Conservation (phyloP, 2,113 vertebrate species). For the Chloebia gouldiae region DNA sequence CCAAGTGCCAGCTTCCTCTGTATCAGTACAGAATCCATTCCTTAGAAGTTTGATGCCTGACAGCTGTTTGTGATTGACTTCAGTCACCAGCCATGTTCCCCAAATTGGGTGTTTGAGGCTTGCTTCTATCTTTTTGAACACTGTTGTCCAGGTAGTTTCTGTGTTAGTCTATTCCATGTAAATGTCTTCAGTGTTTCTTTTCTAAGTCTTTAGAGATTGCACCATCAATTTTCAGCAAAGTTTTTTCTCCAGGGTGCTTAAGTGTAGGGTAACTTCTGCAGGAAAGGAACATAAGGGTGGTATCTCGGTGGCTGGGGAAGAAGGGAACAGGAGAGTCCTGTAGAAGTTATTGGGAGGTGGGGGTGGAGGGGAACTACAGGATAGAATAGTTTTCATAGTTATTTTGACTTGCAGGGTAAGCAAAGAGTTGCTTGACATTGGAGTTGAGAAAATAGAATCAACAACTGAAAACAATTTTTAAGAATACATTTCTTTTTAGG, state of each 20-base stretch:
- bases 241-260: not conserved
- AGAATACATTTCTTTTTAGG: not conserved
- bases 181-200: not conserved
- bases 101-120: accelerated
- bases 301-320: not conserved
- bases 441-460: not conserved
- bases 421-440: not conserved
- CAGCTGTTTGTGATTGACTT: not conserved
- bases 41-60: not conserved
- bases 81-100: accelerated
- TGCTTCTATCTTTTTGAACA: not conserved
- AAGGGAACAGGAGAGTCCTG: not conserved
- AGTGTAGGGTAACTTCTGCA: not conserved
- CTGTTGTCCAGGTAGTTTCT: not conserved
- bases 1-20: not conserved
- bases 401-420: not conserved
- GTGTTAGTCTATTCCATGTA: not conserved
- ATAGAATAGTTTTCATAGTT: not conserved
- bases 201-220: not conserved
- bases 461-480: not conserved
- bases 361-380: accelerated
- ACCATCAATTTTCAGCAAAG: not conserved
- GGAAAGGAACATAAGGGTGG: not conserved
- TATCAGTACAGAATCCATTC: not conserved
- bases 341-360: not conserved